A percentile compares a stretch with the other conserved stretches of the same genome.
Evolutionary conservation across 1,140 invertebrate species (phyloP).

Genomic region (Mamestra configurata): DNA sequence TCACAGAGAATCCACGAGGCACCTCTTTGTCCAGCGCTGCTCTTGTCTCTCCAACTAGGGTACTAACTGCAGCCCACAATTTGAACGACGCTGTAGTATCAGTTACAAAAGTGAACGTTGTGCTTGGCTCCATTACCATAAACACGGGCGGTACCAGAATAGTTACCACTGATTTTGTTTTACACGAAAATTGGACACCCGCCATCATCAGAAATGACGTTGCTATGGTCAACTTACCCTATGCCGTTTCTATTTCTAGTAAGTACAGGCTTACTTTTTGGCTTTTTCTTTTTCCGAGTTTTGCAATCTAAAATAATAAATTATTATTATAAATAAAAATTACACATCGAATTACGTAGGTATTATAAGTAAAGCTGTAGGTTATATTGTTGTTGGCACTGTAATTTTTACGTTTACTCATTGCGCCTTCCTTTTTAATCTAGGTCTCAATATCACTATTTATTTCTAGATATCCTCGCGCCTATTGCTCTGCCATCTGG

Average conservation of each 20-base stretch:
- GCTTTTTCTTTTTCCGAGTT: too few relatives aligned
- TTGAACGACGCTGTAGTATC: neutral
- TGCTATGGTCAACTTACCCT: neutral
- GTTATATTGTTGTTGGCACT: too few relatives aligned
- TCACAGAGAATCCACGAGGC: too few relatives aligned
- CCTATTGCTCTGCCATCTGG: conserved; percentile 41
- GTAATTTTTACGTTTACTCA: too few relatives aligned
- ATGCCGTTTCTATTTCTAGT: neutral
- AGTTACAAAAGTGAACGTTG: neutral
- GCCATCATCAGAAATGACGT: neutral
- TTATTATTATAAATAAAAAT: too few relatives aligned
- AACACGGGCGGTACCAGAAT: neutral
- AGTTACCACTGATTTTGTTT: neutral
- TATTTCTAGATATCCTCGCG: neutral
- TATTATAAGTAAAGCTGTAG: too few relatives aligned
- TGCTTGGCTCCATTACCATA: neutral
- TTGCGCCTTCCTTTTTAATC: too few relatives aligned
- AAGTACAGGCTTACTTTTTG: neutral
- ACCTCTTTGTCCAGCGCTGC: neutral
- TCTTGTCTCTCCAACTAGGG: neutral
- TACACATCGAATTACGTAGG: too few relatives aligned
- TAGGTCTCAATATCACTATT: too few relatives aligned
- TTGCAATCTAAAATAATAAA: too few relatives aligned
- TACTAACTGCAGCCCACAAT: neutral
- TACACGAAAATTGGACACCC: neutral